Evolutionary conservation across 2,797 vertebrate species (phyloP).

Genomic region (Balearica regulorum): DNA sequence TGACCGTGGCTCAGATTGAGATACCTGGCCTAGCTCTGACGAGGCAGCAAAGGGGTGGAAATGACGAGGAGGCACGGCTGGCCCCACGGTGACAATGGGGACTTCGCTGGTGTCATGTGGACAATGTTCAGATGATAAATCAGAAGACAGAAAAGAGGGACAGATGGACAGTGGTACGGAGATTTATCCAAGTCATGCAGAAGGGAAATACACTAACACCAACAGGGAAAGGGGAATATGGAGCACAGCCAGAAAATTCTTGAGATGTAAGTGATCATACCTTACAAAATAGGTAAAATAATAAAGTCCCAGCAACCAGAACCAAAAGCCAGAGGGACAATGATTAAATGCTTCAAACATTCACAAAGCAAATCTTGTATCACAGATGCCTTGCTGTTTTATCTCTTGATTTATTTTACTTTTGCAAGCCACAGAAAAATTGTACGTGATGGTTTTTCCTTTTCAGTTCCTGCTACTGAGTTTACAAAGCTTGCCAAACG

Average conservation of each 20-base stretch:
- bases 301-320: not conserved
- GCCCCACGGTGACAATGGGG: not conserved
- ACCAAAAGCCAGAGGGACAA: not conserved
- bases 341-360: constrained; percentile 1
- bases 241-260: not conserved
- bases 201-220: not conserved
- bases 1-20: not conserved
- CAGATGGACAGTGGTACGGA: not conserved
- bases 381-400: not conserved
- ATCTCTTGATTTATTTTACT: constrained; percentile 53
- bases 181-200: not conserved
- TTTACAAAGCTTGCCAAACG: constrained; percentile 14
- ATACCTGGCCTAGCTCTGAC: not conserved
- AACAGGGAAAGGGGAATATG: not conserved
- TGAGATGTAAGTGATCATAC: not conserved
- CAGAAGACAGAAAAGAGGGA: not conserved
- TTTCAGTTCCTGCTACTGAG: constrained; percentile 16
- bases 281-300: not conserved
- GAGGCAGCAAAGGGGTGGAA: not conserved
- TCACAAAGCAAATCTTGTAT: not conserved
- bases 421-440: constrained; percentile 35
- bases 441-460: constrained; percentile 49
- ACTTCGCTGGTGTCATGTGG: not conserved
- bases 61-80: accelerated
- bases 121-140: not conserved